These are phyloP conservation scores for Amblyjoppa proteus DNA, from an alignment of 2,888 invertebrate species.

Conservation along the genomic window DNA sequence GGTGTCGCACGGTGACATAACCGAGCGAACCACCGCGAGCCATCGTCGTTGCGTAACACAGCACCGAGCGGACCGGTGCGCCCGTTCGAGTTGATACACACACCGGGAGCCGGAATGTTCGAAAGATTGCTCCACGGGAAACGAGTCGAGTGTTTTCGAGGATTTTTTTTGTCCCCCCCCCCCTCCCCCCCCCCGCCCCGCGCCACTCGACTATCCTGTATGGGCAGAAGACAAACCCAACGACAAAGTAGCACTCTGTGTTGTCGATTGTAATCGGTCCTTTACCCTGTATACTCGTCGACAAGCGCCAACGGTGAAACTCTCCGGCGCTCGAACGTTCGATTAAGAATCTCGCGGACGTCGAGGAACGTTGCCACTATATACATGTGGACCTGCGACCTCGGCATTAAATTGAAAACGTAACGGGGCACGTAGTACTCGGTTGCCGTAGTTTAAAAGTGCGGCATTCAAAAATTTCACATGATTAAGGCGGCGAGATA, in stretches of 20 bases:
- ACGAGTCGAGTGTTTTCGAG: slow-evolving; percentile 33
- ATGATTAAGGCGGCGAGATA: neutral
- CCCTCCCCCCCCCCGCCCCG: too few relatives aligned
- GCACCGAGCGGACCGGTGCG: slow-evolving; percentile 27
- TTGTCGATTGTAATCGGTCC: neutral
- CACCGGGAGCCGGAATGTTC: slow-evolving; percentile 29
- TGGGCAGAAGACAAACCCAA: neutral
- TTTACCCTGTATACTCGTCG: neutral
- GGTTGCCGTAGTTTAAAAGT: too few relatives aligned
- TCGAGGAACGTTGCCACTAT: neutral
- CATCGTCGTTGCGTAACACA: slow-evolving; percentile 52
- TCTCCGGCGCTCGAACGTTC: slow-evolving; percentile 18
- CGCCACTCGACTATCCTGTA: neutral
- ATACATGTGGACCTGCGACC: neutral
- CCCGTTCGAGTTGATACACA: slow-evolving; percentile 17
- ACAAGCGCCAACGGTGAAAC: slow-evolving; percentile 5
- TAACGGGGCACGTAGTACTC: slow-evolving; percentile 11
- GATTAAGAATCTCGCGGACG: neutral
- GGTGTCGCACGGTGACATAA: slow-evolving; percentile 52
- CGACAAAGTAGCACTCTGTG: neutral
- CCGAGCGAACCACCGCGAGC: slow-evolving; percentile 48
- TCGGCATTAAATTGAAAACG: slow-evolving; percentile 24
- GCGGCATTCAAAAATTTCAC: neutral
- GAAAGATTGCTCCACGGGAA: slow-evolving; percentile 50
- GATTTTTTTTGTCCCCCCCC: neutral